These are phyloP conservation scores for Tangara arthus DNA, from an alignment of 2,797 vertebrate species.

Conservation along the genomic window DNA sequence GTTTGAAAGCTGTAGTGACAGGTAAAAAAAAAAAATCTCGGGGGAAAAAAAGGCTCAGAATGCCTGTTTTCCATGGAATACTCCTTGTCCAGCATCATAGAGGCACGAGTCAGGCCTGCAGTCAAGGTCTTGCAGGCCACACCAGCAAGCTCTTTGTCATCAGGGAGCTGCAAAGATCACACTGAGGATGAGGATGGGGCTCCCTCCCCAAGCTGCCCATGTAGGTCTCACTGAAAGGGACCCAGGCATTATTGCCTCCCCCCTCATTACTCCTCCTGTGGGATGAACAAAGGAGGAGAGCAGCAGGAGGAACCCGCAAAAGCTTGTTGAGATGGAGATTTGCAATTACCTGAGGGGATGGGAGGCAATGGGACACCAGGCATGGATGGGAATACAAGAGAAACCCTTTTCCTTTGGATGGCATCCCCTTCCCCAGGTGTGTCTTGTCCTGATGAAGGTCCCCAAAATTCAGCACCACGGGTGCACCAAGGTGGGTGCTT, in stretches of 20 bases:
- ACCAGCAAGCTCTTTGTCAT: background rate
- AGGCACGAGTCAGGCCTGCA: background rate
- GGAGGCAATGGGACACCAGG: background rate
- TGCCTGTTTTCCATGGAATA: background rate
- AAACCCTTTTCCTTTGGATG: background rate
- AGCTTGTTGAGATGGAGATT: background rate
- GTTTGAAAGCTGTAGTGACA: background rate
- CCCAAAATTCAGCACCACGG: background rate
- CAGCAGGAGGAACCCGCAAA: background rate
- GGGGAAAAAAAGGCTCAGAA: background rate
- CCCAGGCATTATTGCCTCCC: background rate
- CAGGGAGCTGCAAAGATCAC: background rate
- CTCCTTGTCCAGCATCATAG: rapidly evolving
- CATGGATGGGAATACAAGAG: background rate
- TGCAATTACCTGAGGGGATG: background rate
- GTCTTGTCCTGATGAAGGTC: background rate
- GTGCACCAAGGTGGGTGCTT: background rate
- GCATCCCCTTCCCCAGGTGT: background rate
- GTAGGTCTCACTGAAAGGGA: background rate
- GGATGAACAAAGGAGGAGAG: background rate
- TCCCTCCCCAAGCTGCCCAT: background rate
- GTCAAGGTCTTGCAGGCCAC: background rate
- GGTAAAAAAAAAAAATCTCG: background rate
- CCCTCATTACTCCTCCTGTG: background rate
- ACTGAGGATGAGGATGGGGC: background rate